These are phyloP conservation scores for Marasmarcha lunaedactyla DNA, from an alignment of 2,888 invertebrate genomes.

Conservation along the genomic window DNA sequence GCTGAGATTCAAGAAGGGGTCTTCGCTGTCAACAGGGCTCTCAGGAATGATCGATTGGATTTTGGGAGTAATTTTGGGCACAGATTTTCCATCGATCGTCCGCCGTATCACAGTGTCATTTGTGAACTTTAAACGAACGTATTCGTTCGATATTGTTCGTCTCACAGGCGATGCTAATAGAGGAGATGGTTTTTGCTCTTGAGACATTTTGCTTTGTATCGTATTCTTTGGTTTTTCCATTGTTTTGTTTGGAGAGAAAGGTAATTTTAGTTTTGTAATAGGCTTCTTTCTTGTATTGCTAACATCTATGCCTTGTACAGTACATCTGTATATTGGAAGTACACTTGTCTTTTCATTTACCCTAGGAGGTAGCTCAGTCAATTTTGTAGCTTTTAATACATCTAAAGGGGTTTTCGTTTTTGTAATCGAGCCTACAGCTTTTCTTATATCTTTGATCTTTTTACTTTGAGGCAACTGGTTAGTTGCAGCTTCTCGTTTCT, in stretches of 20 bases:
- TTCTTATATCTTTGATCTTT: slow-evolving; percentile 42
- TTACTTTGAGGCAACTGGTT: slow-evolving; percentile 29
- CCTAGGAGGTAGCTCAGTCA: slow-evolving; percentile 28
- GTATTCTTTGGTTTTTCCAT: slow-evolving; percentile 61
- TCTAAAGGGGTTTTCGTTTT: slow-evolving; percentile 48
- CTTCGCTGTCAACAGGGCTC: slow-evolving; percentile 59
- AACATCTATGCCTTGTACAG: slow-evolving; percentile 33
- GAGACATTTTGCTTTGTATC: slow-evolving; percentile 45
- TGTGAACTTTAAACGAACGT: slow-evolving; percentile 53
- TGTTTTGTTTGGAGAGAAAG: slow-evolving; percentile 48
- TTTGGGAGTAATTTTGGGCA: slow-evolving; percentile 60
- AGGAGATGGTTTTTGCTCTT: slow-evolving; percentile 41
- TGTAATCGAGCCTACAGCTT: slow-evolving; percentile 40
- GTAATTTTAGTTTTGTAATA: slow-evolving; percentile 47
- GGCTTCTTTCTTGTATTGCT: slow-evolving; percentile 41
- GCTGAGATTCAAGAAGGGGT: slow-evolving; percentile 57
- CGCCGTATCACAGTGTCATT: slow-evolving; percentile 55
- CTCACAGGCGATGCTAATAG: slow-evolving; percentile 48
- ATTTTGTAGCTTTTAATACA: slow-evolving; percentile 31
- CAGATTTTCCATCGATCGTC: slow-evolving; percentile 54
- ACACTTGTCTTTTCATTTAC: slow-evolving; percentile 41
- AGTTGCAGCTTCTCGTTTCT: slow-evolving; percentile 25
- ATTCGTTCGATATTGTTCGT: slow-evolving; percentile 64
- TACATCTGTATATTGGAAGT: slow-evolving; percentile 48
- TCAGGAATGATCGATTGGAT: slow-evolving; percentile 65